phyloP scores from a whole-genome alignment of 2,888 invertebrate genomes.

The Linnaemya tessellans region DNA sequence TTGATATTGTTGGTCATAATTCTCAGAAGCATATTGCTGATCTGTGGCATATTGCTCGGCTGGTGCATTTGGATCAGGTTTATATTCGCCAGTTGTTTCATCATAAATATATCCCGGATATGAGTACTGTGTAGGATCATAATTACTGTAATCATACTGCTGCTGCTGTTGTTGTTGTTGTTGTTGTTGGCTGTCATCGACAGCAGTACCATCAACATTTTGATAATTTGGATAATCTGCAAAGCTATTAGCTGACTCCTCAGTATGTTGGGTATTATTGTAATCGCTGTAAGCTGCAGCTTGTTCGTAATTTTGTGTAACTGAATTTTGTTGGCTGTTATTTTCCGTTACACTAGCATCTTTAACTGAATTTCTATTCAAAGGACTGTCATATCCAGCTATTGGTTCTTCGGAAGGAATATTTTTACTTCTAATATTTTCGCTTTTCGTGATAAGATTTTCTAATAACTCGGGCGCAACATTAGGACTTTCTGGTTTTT shows the following conservation, averaged over 20 bases:
- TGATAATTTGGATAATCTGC: constrained; percentile 75
- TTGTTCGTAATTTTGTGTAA: constrained; percentile 71
- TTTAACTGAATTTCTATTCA: constrained; percentile 33
- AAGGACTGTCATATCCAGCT: not conserved
- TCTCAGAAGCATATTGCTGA: constrained; percentile 60
- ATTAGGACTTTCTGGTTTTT: constrained; percentile 15
- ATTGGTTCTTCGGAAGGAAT: constrained; percentile 18
- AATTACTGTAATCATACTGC: constrained; percentile 81
- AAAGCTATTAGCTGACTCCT: not conserved
- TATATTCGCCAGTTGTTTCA: constrained; percentile 79
- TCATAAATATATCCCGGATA: constrained; percentile 82
- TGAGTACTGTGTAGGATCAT: constrained; percentile 79
- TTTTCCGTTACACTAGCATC: not conserved
- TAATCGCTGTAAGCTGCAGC: constrained; percentile 74
- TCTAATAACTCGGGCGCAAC: constrained; percentile 75
- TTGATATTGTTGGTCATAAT: constrained; percentile 66
- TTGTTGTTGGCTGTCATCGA: constrained; percentile 71
- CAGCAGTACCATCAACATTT: constrained; percentile 74
- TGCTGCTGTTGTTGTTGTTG: constrained; percentile 69
- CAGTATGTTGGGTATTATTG: constrained; percentile 49
- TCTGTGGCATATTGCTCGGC: constrained; percentile 67
- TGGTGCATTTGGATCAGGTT: constrained; percentile 76
- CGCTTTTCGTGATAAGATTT: constrained; percentile 73
- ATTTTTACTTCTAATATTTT: constrained; percentile 48
- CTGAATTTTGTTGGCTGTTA: not conserved